These are phyloP conservation scores for Agrypnus murinus DNA, from an alignment of 2,888 invertebrate species.

Conservation along the genomic window DNA sequence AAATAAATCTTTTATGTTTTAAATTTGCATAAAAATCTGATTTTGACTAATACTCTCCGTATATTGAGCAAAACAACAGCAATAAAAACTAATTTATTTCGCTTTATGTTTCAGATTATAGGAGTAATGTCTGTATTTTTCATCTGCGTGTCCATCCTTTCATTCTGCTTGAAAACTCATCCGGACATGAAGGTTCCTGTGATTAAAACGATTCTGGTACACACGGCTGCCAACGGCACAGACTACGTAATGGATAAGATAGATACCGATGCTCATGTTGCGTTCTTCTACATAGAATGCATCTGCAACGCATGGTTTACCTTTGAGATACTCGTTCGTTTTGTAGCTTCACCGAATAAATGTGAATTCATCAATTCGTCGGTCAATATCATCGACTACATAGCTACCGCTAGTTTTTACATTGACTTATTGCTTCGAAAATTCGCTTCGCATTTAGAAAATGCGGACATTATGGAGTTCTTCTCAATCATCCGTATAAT, in stretches of 20 bases:
- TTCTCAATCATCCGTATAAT: conserved; percentile 98
- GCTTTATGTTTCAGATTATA: conserved; percentile 86
- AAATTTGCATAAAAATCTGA: conserved; percentile 9
- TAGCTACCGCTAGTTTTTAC: conserved; percentile 99
- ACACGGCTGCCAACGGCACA: conserved; percentile 82
- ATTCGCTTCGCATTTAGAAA: conserved; percentile 93
- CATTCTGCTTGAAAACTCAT: conserved; percentile 99
- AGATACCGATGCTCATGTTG: conserved; percentile 96
- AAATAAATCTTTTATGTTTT: background rate
- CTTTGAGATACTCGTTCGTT: conserved; percentile 88
- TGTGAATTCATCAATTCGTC: conserved; percentile 96
- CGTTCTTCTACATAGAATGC: conserved; percentile 99
- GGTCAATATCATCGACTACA: conserved; percentile 98
- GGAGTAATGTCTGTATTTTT: conserved; percentile 99
- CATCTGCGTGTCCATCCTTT: conserved; percentile 98
- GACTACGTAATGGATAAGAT: conserved; percentile 91
- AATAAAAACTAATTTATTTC: conserved; percentile 2
- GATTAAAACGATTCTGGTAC: conserved; percentile 86
- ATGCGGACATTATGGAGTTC: conserved; percentile 97
- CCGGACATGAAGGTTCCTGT: conserved; percentile 97
- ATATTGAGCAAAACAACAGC: background rate
- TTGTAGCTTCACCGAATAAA: conserved; percentile 95
- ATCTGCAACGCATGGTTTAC: conserved; percentile 99
- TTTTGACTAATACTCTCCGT: background rate
- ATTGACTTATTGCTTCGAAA: conserved; percentile 92